Evolutionary conservation across 1,140 invertebrate genomes (phyloP).

Genomic region (Acyrthosiphon pisum): DNA sequence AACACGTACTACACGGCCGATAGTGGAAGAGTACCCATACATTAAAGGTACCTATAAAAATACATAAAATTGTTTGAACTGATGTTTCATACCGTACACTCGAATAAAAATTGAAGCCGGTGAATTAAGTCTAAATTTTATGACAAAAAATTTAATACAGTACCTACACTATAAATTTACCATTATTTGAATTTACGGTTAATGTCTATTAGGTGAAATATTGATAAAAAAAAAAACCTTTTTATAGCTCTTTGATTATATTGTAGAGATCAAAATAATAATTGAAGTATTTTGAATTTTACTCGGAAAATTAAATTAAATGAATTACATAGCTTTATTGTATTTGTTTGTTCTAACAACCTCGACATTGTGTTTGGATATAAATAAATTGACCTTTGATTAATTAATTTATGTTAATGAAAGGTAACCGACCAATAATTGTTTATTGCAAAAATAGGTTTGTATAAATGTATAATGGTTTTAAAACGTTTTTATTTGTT

Average conservation of each 20-base stretch:
- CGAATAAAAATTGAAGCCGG: not conserved
- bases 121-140: not conserved
- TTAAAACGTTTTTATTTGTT: conserved; percentile 11
- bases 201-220: not conserved
- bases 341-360: not conserved
- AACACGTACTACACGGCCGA: not conserved
- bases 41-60: not conserved
- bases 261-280: not conserved
- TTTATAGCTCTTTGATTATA: not conserved
- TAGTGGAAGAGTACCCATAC: not conserved
- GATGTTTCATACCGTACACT: not conserved
- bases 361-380: not conserved
- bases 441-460: not conserved
- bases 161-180: not conserved
- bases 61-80: not conserved
- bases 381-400: not conserved
- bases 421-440: not conserved
- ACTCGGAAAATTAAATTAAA: not conserved
- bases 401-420: conserved; percentile 17
- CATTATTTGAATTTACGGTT: not conserved
- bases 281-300: not conserved
- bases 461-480: not conserved
- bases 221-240: not conserved
- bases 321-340: not conserved
- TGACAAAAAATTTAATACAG: not conserved